Evolutionary conservation across 2,113 vertebrate genomes (phyloP).

Genomic region (Sapayoa aenigma): DNA sequence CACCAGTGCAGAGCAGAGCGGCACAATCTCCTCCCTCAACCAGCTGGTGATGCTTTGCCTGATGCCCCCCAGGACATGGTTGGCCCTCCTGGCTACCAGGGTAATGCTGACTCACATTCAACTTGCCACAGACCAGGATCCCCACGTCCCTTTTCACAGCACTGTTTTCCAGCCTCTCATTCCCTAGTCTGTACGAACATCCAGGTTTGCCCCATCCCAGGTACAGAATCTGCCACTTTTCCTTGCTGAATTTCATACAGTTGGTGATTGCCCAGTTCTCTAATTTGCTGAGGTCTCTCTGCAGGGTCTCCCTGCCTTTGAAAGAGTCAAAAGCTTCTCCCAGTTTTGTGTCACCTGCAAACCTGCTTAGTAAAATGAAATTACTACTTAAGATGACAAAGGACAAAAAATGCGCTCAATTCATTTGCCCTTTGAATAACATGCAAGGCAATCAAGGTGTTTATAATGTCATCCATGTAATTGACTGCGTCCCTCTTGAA

Average conservation of each 20-base stretch:
- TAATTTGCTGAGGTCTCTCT: neutral
- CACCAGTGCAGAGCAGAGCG: neutral
- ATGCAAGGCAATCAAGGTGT: neutral
- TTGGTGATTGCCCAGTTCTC: neutral
- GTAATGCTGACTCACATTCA: neutral
- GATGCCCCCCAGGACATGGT: neutral
- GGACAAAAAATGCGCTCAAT: neutral
- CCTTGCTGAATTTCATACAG: neutral
- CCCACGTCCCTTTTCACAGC: neutral
- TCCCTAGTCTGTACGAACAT: neutral
- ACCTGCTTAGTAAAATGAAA: neutral
- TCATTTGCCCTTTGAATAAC: neutral
- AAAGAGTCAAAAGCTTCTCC: neutral
- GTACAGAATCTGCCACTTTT: neutral
- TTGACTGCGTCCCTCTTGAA: neutral
- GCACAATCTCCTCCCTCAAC: neutral
- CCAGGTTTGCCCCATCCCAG: neutral
- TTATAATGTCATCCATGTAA: neutral
- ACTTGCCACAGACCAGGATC: neutral
- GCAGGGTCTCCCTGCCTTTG: neutral
- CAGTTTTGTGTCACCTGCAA: neutral
- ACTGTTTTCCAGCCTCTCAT: neutral
- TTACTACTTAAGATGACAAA: neutral
- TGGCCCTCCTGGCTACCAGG: neutral
- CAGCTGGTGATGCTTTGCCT: neutral